phyloP scores from a whole-genome alignment of 2,888 invertebrate species.

The Drosophila sordidula region DNA sequence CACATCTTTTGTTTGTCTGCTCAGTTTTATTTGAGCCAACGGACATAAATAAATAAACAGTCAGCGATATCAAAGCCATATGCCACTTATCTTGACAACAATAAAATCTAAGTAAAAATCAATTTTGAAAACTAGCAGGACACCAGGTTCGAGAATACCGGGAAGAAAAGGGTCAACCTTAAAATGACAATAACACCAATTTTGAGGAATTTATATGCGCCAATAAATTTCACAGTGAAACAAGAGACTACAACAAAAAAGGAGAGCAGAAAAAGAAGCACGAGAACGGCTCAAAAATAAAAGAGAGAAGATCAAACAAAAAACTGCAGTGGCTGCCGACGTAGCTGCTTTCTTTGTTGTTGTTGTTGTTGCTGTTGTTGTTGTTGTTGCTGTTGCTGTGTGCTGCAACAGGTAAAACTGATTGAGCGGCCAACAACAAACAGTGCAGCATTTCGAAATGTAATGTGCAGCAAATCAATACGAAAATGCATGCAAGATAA shows the following conservation, averaged over 20 bases:
- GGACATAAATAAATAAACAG: conserved; percentile 34
- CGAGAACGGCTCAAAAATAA: conserved; percentile 76
- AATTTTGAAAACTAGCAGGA: conserved; percentile 74
- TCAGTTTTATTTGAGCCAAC: conserved; percentile 18
- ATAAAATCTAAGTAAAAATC: conserved; percentile 73
- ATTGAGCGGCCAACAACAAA: conserved; percentile 57
- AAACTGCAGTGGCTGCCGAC: conserved; percentile 70
- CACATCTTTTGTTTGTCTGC: conserved; percentile 52
- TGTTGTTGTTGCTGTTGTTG: conserved; percentile 22
- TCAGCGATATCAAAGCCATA: conserved; percentile 49
- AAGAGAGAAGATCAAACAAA: conserved; percentile 81
- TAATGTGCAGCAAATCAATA: conserved; percentile 68
- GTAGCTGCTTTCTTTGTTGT: conserved; percentile 34
- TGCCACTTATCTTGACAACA: conserved; percentile 66
- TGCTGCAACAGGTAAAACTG: conserved; percentile 73
- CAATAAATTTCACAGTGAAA: conserved; percentile 76
- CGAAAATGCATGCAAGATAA: conserved; percentile 33
- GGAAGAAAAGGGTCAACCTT: conserved; percentile 48
- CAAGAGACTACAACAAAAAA: conserved; percentile 50
- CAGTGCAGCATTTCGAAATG: conserved; percentile 62
- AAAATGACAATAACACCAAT: conserved; percentile 81
- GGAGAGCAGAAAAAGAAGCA: conserved; percentile 72
- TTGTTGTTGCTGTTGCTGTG: conserved; percentile 18
- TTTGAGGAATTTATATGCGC: conserved; percentile 81
- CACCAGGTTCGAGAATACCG: conserved; percentile 46